Percentiles rank a stretch among this genome's conserved stretches.
These are phyloP conservation scores for Pimpla rufipes DNA, from an alignment of 2,888 invertebrate species.

Conservation along the genomic window DNA sequence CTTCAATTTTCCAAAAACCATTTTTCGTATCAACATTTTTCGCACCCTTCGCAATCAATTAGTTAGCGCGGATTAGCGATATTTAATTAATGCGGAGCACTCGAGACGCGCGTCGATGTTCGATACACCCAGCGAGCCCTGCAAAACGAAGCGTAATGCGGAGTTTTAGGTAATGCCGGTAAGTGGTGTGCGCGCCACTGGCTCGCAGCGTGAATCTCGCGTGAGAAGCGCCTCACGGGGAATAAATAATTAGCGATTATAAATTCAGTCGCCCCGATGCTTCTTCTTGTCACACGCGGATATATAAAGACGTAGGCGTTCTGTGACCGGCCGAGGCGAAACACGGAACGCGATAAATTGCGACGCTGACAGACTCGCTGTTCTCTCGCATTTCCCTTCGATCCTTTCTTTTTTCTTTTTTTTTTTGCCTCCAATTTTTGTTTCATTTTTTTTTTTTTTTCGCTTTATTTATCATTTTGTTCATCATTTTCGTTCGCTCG, in stretches of 20 bases:
- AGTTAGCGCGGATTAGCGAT: not conserved
- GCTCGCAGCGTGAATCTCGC: not conserved
- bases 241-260: slow-evolving; percentile 70
- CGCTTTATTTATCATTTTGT: slow-evolving; percentile 17
- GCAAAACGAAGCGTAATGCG: not conserved
- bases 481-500: slow-evolving; percentile 7
- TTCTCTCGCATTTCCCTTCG: slow-evolving; percentile 41
- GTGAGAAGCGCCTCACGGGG: slow-evolving; percentile 43
- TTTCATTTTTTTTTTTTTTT: slow-evolving; percentile 20
- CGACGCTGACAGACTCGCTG: slow-evolving; percentile 65
- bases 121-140: not conserved
- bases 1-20: not conserved
- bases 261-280: slow-evolving; percentile 65
- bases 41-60: not conserved
- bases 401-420: slow-evolving; percentile 21
- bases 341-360: slow-evolving; percentile 72
- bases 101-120: not conserved
- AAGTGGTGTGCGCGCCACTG: not conserved
- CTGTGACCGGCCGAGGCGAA: slow-evolving; percentile 61
- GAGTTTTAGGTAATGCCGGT: slow-evolving; percentile 8
- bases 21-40: not conserved
- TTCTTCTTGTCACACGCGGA: slow-evolving; percentile 69
- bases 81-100: not conserved
- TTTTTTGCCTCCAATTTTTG: not conserved
- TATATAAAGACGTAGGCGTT: slow-evolving; percentile 72